phyloP scores from a whole-genome alignment of 2,888 invertebrate species.

The Amaurobius ferox region DNA sequence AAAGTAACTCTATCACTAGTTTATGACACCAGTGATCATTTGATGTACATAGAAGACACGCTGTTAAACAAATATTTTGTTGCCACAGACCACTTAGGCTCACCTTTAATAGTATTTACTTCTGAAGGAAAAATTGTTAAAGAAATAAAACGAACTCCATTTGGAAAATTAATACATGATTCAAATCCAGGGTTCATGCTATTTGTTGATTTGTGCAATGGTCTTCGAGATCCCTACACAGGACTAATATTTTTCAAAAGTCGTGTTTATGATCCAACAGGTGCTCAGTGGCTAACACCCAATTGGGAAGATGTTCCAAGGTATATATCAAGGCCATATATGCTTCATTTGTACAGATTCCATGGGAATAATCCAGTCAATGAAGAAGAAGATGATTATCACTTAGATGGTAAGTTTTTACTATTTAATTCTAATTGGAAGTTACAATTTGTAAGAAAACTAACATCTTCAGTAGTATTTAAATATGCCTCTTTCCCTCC shows the following conservation, averaged over 20 bases:
- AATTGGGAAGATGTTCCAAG: conserved; percentile 92
- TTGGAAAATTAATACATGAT: conserved; percentile 95
- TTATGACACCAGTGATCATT: conserved; percentile 93
- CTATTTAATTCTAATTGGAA: background rate
- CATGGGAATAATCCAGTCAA: conserved; percentile 96
- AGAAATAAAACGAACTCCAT: conserved; percentile 95
- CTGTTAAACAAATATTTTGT: conserved; percentile 91
- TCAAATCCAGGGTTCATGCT: conserved; percentile 95
- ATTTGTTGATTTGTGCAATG: conserved; percentile 96
- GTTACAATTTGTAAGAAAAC: too few relatives aligned
- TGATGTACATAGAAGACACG: conserved; percentile 92
- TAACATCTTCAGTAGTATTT: too few relatives aligned
- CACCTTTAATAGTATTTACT: conserved; percentile 96
- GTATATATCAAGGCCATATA: conserved; percentile 88
- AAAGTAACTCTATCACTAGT: conserved; percentile 93
- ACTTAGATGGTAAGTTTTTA: conserved; percentile 63
- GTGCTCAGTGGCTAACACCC: conserved; percentile 98
- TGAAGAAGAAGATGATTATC: conserved; percentile 64
- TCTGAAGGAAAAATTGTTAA: conserved; percentile 95
- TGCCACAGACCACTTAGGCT: conserved; percentile 94
- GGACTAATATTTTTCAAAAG: conserved; percentile 81
- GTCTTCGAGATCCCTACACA: conserved; percentile 89
- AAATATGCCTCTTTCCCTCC: too few relatives aligned
- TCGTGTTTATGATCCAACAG: conserved; percentile 94
- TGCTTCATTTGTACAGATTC: conserved; percentile 91